phyloP scores from a whole-genome alignment of 2,113 vertebrate genomes.

The Merops nubicus region DNA sequence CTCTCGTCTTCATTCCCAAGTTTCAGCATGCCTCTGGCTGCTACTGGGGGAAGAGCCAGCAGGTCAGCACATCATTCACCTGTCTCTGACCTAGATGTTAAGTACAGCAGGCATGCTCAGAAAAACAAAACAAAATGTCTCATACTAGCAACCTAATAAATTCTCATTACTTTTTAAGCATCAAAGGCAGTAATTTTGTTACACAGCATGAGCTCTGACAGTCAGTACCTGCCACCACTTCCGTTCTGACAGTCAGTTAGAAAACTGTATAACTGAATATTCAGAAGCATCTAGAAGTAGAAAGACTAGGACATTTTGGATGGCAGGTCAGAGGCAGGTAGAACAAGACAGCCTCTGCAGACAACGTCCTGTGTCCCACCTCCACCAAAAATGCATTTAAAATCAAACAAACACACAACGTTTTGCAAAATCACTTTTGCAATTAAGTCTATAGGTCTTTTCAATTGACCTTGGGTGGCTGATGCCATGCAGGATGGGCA shows the following conservation, averaged over 20 bases:
- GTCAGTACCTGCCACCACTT: neutral
- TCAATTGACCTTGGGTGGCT: neutral
- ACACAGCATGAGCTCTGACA: neutral
- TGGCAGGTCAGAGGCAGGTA: neutral
- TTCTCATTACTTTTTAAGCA: neutral
- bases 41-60: neutral
- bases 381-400: neutral
- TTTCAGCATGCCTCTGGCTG: neutral
- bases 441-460: neutral
- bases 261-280: accelerated
- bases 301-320: neutral
- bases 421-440: neutral
- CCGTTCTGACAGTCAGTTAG: neutral
- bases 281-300: neutral
- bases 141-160: neutral
- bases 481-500: neutral
- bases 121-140: neutral
- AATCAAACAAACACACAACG: too few species aligned
- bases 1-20: neutral
- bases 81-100: neutral
- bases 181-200: neutral
- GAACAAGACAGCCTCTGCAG: neutral
- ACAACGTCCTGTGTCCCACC: neutral
- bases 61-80: neutral
- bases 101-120: neutral